Base-by-base conservation (phyloP, 2,888 invertebrate genomes). In the Idaea biselata region DNA sequence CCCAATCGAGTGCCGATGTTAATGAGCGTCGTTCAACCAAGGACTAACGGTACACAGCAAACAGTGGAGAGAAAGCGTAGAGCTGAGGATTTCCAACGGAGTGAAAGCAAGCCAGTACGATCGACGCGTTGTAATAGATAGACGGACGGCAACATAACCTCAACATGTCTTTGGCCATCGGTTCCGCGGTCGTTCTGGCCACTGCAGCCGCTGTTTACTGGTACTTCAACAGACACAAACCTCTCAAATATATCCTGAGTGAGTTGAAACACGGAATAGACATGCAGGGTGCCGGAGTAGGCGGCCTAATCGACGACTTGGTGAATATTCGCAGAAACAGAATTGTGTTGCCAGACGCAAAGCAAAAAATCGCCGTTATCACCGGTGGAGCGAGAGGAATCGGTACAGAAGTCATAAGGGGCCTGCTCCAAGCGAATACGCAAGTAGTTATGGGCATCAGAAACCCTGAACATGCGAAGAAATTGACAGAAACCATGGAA, bases 301-400 rank as follows among this genome's bases (percentile, higher is more conserved):
- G 88, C 62, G 94, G 94, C 16, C 79, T 95, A 44, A 80, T 95
- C 66, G 94, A 94, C 76, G 95, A 95, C 82, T 85, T 93, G 81
- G 74, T 94, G 25, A 93, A 93, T 77, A 84, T 91, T 31, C 83
- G 88, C 65, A 84, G 89, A 67, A 95, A 95, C 83, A 94, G 91
- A 82, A 73, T 93, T 86, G 96, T 93, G 78, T 89, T 95, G 74
- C 93, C 94, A 73, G 93, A 93, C 62, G 94, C 94, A 78, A 91
- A 92, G 55, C 95, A 94, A 61, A 94, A 95, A 88, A 90, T 96
- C 63, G 97, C 96, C 65, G 94, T 98, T 61, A 94, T 98, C 66
- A 98, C 98, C 11, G 98, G 98, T 58, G 98, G 97, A 1, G 95
- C 97, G 63, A 93, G 97, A 72, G 98, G 98, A 55, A 97, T 98